phyloP scores from a whole-genome alignment of 2,797 vertebrate genomes.

The Ctenopoma kingsleyae region DNA sequence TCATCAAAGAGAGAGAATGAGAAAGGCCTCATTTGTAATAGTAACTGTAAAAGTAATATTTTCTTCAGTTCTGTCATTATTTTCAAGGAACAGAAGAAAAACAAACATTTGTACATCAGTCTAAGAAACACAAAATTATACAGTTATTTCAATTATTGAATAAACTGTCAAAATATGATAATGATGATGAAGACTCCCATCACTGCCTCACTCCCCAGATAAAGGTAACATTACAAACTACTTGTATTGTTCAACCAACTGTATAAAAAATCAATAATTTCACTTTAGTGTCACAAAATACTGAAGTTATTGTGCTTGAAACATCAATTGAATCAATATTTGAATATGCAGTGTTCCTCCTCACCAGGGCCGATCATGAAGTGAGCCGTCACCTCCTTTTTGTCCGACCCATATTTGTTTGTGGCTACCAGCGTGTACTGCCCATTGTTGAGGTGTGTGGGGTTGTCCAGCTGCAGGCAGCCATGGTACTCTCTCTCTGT shows the following conservation, averaged over 20 bases:
- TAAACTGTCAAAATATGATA: too few species aligned
- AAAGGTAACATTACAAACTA: too few species aligned
- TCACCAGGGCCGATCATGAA: conserved; percentile 94
- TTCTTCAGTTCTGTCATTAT: background rate
- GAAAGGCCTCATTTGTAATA: background rate
- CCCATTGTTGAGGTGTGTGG: conserved; percentile 96
- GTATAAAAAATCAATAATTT: background rate
- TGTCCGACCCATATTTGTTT: conserved; percentile 89
- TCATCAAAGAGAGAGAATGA: background rate
- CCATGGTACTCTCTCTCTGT: conserved; percentile 95
- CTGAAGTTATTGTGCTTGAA: background rate
- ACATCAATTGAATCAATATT: background rate
- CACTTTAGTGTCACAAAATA: background rate
- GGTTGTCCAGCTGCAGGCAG: conserved; percentile 95
- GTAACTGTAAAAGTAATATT: background rate
- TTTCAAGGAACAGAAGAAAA: background rate
- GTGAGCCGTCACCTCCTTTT: conserved; percentile 89
- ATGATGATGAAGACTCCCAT: too few species aligned
- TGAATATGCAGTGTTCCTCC: conserved; percentile 38
- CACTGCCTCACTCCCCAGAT: too few species aligned
- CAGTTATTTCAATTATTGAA: too few species aligned
- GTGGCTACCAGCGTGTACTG: conserved; percentile 90
- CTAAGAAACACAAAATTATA: too few species aligned
- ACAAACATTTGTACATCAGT: background rate
- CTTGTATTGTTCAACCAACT: background rate